Percentiles rank a stretch among this genome's conserved stretches.
These are phyloP conservation scores for Marisa cornuarietis DNA, from an alignment of 1,140 invertebrate species.

Conservation along the genomic window DNA sequence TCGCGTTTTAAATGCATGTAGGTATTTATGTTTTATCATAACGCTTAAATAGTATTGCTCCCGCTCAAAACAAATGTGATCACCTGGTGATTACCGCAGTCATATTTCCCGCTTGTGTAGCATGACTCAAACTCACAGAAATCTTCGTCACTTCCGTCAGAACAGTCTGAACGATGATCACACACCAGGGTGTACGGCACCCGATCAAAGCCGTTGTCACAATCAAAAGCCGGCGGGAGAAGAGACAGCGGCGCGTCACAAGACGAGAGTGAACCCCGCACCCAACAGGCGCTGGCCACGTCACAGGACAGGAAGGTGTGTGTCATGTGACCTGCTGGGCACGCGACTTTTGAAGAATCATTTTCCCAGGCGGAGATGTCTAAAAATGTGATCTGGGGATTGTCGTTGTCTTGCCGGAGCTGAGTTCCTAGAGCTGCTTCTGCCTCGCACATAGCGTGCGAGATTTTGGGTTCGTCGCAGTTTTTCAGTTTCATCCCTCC, in stretches of 20 bases:
- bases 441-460: not conserved
- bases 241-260: slow-evolving; percentile 1
- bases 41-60: not conserved
- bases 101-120: not conserved
- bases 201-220: not conserved
- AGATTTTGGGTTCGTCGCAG: not conserved
- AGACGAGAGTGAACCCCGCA: not conserved
- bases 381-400: not conserved
- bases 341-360: not conserved
- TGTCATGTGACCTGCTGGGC: slow-evolving; percentile 2
- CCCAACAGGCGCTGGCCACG: slow-evolving; percentile 4
- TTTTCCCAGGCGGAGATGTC: not conserved
- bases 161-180: slow-evolving; percentile 7
- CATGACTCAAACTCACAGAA: slow-evolving; percentile 10
- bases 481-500: not conserved
- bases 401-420: not conserved
- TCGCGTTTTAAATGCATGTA: not conserved
- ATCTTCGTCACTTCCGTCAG: slow-evolving; percentile 10
- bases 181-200: slow-evolving; percentile 16
- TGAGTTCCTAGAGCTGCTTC: not conserved
- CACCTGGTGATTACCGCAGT: not conserved
- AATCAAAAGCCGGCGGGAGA: not conserved
- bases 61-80: not conserved
- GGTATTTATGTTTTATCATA: not conserved
- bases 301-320: slow-evolving; percentile 10